These are phyloP conservation scores for Eubasilissa splendida DNA, from an alignment of 2,888 invertebrate genomes.

Conservation along the genomic window DNA sequence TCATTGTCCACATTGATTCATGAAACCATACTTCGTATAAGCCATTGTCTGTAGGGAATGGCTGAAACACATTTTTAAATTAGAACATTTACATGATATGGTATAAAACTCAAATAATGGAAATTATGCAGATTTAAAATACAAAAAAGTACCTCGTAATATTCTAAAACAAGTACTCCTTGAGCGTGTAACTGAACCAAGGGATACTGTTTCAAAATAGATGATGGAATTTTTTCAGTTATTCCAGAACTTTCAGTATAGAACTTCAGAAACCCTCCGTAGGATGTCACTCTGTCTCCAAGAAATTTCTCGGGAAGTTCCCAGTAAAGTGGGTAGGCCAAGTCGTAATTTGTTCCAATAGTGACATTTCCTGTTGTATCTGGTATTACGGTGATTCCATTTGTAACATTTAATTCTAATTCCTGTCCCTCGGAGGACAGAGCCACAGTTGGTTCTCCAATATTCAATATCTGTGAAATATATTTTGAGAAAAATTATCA, in stretches of 20 bases:
- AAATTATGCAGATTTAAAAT: background rate
- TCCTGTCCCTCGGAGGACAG: slow-evolving; percentile 66
- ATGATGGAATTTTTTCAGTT: slow-evolving; percentile 72
- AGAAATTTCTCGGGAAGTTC: slow-evolving; percentile 85
- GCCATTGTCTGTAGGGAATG: slow-evolving; percentile 67
- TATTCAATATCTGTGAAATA: slow-evolving; percentile 61
- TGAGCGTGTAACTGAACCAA: slow-evolving; percentile 87
- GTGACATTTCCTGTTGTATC: slow-evolving; percentile 72
- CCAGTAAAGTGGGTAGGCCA: slow-evolving; percentile 82
- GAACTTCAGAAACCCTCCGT: slow-evolving; percentile 91
- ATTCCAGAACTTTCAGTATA: slow-evolving; percentile 78
- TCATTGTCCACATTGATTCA: slow-evolving; percentile 85
- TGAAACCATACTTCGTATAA: slow-evolving; percentile 77
- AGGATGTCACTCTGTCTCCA: slow-evolving; percentile 91
- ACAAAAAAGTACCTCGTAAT: slow-evolving; percentile 72
- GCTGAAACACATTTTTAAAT: slow-evolving; percentile 61
- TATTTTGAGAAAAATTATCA: background rate
- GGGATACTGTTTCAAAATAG: slow-evolving; percentile 78
- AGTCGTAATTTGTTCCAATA: slow-evolving; percentile 69
- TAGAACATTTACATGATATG: background rate
- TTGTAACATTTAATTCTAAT: slow-evolving; percentile 71
- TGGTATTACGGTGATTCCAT: slow-evolving; percentile 77
- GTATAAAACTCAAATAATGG: background rate
- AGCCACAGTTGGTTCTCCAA: slow-evolving; percentile 63
- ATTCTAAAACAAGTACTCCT: slow-evolving; percentile 81